Evolutionary conservation across 2,888 invertebrate species (phyloP).

Genomic region (Chesias legatella): DNA sequence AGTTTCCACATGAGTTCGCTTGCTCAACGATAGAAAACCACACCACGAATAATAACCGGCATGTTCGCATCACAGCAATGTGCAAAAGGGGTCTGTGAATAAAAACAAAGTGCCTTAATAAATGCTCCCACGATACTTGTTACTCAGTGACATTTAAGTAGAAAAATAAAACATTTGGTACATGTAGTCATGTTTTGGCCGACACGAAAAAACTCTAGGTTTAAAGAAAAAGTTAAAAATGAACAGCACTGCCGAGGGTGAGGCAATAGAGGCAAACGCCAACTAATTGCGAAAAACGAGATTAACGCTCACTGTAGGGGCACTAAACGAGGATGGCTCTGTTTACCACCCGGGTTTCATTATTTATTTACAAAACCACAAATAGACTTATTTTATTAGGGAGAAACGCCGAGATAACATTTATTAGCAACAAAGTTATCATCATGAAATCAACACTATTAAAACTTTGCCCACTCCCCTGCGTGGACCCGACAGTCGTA

Average conservation of each 20-base stretch:
- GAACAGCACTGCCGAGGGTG: slow-evolving; percentile 48
- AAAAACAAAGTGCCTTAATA: slow-evolving; percentile 26
- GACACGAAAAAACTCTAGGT: slow-evolving; percentile 47
- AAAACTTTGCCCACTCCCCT: slow-evolving; percentile 26
- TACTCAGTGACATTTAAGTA: slow-evolving; percentile 32
- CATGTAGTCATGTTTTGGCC: slow-evolving; percentile 35
- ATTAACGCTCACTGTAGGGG: slow-evolving; percentile 69
- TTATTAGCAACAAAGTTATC: slow-evolving; percentile 61
- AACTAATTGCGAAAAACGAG: slow-evolving; percentile 75
- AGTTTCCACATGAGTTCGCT: slow-evolving; percentile 34
- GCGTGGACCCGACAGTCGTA: slow-evolving; percentile 20
- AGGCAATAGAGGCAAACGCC: slow-evolving; percentile 61
- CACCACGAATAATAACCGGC: slow-evolving; percentile 7
- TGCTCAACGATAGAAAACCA: slow-evolving; percentile 25
- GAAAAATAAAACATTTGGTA: slow-evolving; percentile 36
- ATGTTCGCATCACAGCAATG: slow-evolving; percentile 5
- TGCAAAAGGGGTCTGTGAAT: slow-evolving; percentile 17
- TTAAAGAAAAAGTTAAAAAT: slow-evolving; percentile 50
- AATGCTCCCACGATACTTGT: slow-evolving; percentile 29
- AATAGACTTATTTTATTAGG: slow-evolving; percentile 68
- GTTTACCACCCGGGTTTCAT: slow-evolving; percentile 60
- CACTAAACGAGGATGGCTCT: slow-evolving; percentile 64
- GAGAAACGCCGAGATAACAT: slow-evolving; percentile 57
- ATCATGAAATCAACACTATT: slow-evolving; percentile 55
- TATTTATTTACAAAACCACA: slow-evolving; percentile 65